Evolutionary conservation across 2,888 invertebrate genomes (phyloP).

Genomic region (Mythimna albipuncta): DNA sequence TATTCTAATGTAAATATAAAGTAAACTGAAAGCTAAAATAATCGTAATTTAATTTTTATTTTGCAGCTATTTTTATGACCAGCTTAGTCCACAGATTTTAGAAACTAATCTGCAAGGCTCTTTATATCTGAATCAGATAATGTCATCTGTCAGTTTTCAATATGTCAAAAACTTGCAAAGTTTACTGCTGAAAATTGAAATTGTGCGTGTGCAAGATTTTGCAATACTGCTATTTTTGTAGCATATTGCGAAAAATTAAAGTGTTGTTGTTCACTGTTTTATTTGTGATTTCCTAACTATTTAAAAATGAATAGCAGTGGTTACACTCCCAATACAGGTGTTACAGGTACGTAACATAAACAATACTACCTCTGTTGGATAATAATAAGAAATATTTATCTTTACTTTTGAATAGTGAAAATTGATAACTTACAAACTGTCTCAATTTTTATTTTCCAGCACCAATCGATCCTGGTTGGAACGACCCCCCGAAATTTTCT

Average conservation of each 20-base stretch:
- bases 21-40: no score
- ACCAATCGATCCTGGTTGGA: conserved; percentile 90
- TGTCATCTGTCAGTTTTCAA: conserved; percentile 6
- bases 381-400: neutral
- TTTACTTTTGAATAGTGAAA: neutral
- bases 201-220: conserved; percentile 20
- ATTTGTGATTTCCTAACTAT: neutral
- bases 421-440: neutral
- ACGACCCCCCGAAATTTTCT: conserved; percentile 89
- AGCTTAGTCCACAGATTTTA: no score
- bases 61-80: no score
- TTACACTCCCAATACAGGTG: conserved; percentile 68
- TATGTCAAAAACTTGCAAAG: conserved; percentile 9
- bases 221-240: conserved; percentile 16
- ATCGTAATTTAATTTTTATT: no score
- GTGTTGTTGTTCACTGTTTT: neutral
- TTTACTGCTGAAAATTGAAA: conserved; percentile 26
- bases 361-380: conserved; percentile 1
- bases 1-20: no score
- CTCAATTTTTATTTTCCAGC: conserved; percentile 67
- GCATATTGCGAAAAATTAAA: conserved; percentile 11
- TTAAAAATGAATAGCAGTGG: conserved; percentile 71
- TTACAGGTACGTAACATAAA: conserved; percentile 68
- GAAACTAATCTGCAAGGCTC: neutral
- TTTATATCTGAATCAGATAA: neutral